Base-by-base conservation (phyloP, 2,888 invertebrate species). In the Crocallis elinguaria region DNA sequence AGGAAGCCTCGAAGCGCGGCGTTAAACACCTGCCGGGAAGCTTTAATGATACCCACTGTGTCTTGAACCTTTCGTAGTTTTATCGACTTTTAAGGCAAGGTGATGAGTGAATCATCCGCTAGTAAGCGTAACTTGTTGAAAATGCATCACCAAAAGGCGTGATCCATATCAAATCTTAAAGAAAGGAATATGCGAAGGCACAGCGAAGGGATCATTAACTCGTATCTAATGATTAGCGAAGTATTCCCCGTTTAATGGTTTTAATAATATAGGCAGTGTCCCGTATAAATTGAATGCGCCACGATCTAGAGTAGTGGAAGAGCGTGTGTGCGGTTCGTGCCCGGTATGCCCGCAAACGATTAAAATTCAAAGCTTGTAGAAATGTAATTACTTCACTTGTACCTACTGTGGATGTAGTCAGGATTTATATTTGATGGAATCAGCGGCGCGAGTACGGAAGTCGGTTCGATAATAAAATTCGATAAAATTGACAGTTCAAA, bases 281-380 rank as follows among this genome's bases (percentile, higher is more conserved):
- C 45, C 54, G 55, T 66, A 61, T 62, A 65, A 71, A 77, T 73
- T 69, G 65, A 73, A 69, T 67, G 62, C 63, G 65, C 64, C 69
- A 62, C 67, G 64, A 65, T 72, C 52, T 48, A 43, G 48, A 38
- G 43, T 45, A 48, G 44, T 38, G 60, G 38, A n/a, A 51, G 55
- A 60, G 60, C 66, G 66, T 69, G 65, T 72, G 65, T 66, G 64
- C 62, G 55, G 62, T 42, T 53, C 42, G 46, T 53, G 48, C 43
- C 43, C 13, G 48, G 48, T 38, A 38, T 48, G 48, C 46, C 68
- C 61, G 63, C 71, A 73, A 75, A 78, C 83, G 80, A 86, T 89
- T 89, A 83, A 86, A 88, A 89, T 88, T 88, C 89, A 88, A 85
- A 88, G 82, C 80, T 74, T 75, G 88, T 86, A 88, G 84, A 86